Conservation (phyloP, 1,140 invertebrate genomes). For the Babylonia areolata region DNA sequence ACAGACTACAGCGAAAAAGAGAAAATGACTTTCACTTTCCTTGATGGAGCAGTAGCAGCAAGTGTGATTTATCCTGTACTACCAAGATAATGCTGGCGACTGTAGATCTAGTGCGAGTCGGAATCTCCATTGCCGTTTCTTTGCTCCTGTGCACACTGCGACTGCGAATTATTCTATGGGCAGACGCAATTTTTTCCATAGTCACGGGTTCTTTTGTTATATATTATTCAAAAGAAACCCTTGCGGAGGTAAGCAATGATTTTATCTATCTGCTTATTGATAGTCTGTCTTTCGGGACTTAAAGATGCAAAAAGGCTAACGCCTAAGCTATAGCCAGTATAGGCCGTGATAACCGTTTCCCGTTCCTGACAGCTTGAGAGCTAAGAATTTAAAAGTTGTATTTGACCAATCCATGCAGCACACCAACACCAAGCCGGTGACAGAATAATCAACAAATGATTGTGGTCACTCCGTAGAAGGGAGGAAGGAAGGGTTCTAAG, state of each 20-base stretch:
- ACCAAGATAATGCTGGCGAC: constrained; percentile 6
- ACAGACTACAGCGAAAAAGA: not conserved
- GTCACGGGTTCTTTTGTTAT: not conserved
- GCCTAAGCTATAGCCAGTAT: no score
- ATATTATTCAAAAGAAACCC: not conserved
- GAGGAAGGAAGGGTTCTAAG: no score
- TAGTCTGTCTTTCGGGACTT: no score
- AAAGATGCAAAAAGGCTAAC: no score
- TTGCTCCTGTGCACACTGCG: constrained; percentile 13
- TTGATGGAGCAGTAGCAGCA: not conserved
- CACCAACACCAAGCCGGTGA: no score
- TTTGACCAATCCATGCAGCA: no score
- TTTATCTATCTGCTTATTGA: no score
- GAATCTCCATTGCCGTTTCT: not conserved
- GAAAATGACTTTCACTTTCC: constrained; percentile 1
- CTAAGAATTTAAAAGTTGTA: no score
- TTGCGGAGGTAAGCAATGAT: not conserved
- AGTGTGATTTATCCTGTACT: not conserved
- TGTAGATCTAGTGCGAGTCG: constrained; percentile 21
- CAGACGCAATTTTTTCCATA: not conserved
- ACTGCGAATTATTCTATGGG: constrained; percentile 14
- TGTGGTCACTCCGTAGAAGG: no score
- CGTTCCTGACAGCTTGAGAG: no score
- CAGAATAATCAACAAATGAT: no score
- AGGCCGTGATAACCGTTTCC: no score